Evolutionary conservation across 2,113 vertebrate genomes (phyloP).

Genomic region (Lichenostomus cassidix): DNA sequence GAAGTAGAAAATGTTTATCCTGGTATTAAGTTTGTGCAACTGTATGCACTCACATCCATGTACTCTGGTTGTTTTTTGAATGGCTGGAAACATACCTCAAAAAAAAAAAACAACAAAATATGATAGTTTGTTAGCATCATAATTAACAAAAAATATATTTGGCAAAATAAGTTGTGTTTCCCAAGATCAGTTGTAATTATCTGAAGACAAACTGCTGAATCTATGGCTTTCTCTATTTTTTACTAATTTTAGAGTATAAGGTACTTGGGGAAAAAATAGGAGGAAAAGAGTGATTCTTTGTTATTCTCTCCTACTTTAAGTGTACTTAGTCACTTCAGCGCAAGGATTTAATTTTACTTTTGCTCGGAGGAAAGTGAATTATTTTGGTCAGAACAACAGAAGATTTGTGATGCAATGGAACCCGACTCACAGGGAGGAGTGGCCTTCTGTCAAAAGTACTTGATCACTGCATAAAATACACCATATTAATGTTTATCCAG

Average conservation of each 20-base stretch:
- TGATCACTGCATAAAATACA: neutral
- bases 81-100: neutral
- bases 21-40: neutral
- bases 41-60: fast-evolving
- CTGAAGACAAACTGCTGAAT: neutral
- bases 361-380: neutral
- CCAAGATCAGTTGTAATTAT: neutral
- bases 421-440: neutral
- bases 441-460: neutral
- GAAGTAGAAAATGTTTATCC: neutral
- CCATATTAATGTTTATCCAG: neutral
- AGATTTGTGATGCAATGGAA: neutral
- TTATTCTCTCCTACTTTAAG: neutral
- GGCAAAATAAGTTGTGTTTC: neutral
- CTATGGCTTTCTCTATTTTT: neutral
- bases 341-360: neutral
- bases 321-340: neutral
- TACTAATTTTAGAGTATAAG: neutral
- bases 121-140: neutral
- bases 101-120: neutral
- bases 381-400: neutral
- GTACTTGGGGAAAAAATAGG: neutral
- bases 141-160: neutral
- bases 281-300: neutral
- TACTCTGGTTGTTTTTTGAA: neutral